phyloP scores from a whole-genome alignment of 2,888 invertebrate species.

The Mechanitis mazaeus region DNA sequence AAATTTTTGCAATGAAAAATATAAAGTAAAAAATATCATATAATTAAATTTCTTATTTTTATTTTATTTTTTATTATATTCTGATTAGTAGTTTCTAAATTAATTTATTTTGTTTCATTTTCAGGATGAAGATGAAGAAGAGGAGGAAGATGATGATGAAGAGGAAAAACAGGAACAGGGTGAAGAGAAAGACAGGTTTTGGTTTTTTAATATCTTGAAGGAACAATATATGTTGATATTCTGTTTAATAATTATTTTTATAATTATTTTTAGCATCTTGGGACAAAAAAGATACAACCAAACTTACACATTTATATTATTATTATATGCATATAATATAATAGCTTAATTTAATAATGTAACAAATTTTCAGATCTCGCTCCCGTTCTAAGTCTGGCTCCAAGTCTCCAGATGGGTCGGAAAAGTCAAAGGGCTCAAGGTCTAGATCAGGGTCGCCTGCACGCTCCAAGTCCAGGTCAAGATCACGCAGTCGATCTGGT shows the following conservation, averaged over 20 bases:
- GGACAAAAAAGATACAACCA: neutral
- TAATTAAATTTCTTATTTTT: too few species aligned
- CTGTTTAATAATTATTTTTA: too few species aligned
- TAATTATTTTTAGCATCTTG: too few species aligned
- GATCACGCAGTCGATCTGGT: constrained; percentile 57
- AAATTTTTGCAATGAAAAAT: too few species aligned
- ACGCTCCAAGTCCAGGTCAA: constrained; percentile 52
- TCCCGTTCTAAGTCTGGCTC: constrained; percentile 42
- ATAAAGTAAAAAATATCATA: too few species aligned
- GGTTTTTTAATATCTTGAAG: neutral
- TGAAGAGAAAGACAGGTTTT: constrained; percentile 59
- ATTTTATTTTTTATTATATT: too few species aligned
- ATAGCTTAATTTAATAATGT: too few species aligned
- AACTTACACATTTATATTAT: neutral
- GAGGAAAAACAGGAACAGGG: constrained; percentile 74
- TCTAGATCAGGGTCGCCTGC: constrained; percentile 42
- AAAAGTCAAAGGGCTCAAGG: constrained; percentile 29
- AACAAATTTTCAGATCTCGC: constrained; percentile 27
- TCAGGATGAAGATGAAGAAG: constrained; percentile 72
- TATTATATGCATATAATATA: neutral
- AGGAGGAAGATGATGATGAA: constrained; percentile 81
- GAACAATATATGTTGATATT: too few species aligned
- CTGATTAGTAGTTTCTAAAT: neutral
- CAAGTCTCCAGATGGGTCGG: constrained; percentile 34
- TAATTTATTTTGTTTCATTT: constrained; percentile 5